Percentiles rank a stretch among this genome's conserved stretches.
These are phyloP conservation scores for Agapostemon virescens DNA, from an alignment of 2,888 invertebrate species.

Conservation along the genomic window DNA sequence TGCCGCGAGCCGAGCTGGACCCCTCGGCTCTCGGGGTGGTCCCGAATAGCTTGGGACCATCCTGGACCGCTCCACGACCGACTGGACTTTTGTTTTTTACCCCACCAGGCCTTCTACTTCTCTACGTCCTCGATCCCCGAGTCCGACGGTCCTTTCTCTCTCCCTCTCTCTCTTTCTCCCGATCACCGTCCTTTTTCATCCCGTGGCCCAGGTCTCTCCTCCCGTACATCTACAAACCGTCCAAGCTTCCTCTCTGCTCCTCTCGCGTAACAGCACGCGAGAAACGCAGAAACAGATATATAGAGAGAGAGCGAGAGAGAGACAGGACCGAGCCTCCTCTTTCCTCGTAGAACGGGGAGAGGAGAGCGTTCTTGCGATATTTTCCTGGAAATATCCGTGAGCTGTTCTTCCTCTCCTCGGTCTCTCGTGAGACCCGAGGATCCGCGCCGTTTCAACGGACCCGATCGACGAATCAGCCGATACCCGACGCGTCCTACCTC, in stretches of 20 bases:
- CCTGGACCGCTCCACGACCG: slow-evolving; percentile 69
- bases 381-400: slow-evolving; percentile 53
- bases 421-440: slow-evolving; percentile 31
- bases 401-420: slow-evolving; percentile 34
- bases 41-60: slow-evolving; percentile 76
- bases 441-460: slow-evolving; percentile 41
- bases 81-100: slow-evolving; percentile 68
- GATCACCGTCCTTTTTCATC: neutral
- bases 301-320: slow-evolving; percentile 11
- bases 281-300: slow-evolving; percentile 35
- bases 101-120: slow-evolving; percentile 51
- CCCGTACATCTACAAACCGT: slow-evolving; percentile 47
- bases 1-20: slow-evolving; percentile 72
- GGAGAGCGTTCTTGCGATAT: slow-evolving; percentile 52
- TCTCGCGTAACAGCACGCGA: slow-evolving; percentile 48
- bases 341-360: slow-evolving; percentile 33
- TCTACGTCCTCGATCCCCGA: slow-evolving; percentile 48
- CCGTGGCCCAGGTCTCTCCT: slow-evolving; percentile 27
- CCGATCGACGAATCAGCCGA: slow-evolving; percentile 38
- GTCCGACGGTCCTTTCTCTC: slow-evolving; percentile 29
- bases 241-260: slow-evolving; percentile 13
- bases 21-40: slow-evolving; percentile 75
- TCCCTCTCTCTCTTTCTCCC: neutral
- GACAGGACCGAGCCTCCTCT: slow-evolving; percentile 12
- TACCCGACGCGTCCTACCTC: slow-evolving; percentile 20